Evolutionary conservation across 2,113 vertebrate genomes (phyloP), one percentile per base, ranked within the genome.

Genomic region (Echinops telfairi): DNA sequence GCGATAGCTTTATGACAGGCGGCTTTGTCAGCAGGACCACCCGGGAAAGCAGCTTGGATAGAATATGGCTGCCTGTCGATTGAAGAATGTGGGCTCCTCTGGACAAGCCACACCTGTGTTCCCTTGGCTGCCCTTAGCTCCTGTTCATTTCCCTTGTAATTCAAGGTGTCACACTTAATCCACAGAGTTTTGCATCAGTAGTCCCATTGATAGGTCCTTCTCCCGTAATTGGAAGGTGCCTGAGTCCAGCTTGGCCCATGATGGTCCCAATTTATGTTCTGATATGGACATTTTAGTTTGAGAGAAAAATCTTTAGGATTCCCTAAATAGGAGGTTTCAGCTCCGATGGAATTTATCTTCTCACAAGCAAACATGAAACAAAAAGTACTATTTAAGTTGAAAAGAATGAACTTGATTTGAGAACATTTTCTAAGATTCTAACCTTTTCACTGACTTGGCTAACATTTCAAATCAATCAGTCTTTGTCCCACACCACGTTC

Each of bases 21-120:
- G 95, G 95, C 96, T 97, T 96, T 97, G 95, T 97, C 91, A 94
- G 77, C 29, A 10, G 77, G 96, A 95, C 96, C 97, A 97, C 97
- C 95, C 83, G 27, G 91, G 93, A 78, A 86, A 5, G 47, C 66
- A 73, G 86, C 83, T 92, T 94, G 71, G 82, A 60, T 25, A 73
- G 88, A 96, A 81, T 14, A 94, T 76, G 83, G 95, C 66, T 12
- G 85, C 91, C 78, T 29, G 57, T 86, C 1, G 29, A 66, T 25
- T 87, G 40, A 89, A 94, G 90, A 90, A 89, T 84, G 92, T 33
- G 57, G 85, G 66, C 68, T 91, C 23, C 75, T 91, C 82, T 71
- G 94, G 91, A 96, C 71, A 31, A 29, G 83, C 76, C 93, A 71
- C 88, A 94, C 94, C 96, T 94, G 93, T 38, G 91, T 83, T 80